Evolutionary conservation across 2,888 invertebrate genomes (phyloP), one percentile per base, ranked within the genome.

Genomic region (Protula sp.): DNA sequence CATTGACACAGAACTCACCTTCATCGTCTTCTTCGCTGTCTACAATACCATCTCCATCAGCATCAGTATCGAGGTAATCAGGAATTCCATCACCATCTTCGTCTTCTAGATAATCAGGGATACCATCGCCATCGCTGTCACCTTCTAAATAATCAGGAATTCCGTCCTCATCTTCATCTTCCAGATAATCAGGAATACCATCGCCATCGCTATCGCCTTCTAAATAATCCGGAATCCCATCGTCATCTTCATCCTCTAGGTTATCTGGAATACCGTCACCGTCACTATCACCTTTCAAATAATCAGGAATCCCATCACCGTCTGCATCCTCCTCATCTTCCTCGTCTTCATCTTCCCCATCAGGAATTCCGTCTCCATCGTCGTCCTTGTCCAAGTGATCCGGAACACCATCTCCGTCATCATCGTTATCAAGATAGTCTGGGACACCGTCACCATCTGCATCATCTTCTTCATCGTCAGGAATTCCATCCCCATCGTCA

Each of bases 221-320:
- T 5, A 67, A 14, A 47, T 54, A 24, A 54, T 64, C 64, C 14
- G 45, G 67, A 48, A 67, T 61, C 19, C 62, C 66, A 63, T 67
- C 73, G 14, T 69, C 69, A 65, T 78, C 75, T 58, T 63, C 68
- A 64, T 78, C 76, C 47, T 78, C 77, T 1, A 54, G 19, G 31
- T 67, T 30, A 55, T 75, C 74, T 26, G 73, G 72, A 30, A 75
- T 65, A 30, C 67, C 64, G 65, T 55, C 61, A 24, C 60, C 58
- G 50, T 65, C 66, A 56, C 57, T 57, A 47, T 63, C 61, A 22
- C 69, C 66, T 56, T 72, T 69, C 26, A 66, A 67, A 54, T 65
- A 56, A 59, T 69, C 68, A 27, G 67, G 67, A 30, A 69, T 67
- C 28, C 77, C 77, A 66, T 80, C 79, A 54, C 62, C 73, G 64